Evolutionary conservation across 1,140 invertebrate species (phyloP), one percentile per base, ranked within the genome.

Genomic region (Diorhabda carinulata): DNA sequence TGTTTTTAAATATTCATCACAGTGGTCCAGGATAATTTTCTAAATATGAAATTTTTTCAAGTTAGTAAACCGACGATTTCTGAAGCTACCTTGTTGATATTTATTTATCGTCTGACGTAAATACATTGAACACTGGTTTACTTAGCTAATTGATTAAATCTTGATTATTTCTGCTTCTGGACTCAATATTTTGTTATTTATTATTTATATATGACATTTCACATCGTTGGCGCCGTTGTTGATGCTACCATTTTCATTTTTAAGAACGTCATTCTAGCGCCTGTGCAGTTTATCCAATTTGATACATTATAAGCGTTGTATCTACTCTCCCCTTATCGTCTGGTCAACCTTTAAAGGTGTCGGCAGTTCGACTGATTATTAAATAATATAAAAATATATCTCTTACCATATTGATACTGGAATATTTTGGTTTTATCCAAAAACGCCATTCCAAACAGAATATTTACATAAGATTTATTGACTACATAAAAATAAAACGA

Each of bases 181-280:
- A 41, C 42, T 61, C 40, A 41, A 61, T 8, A 43, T 40, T 61
- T 61, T 61, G 25, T 40, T 41, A 7, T 43, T 43, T 9, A 41
- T 61, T 61, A 65, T 65, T 57, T 65, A n/a, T 41, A 44, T 65
- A 42, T 65, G 64, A 65, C 64, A 56, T 65, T 57, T 65, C 64
- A 65, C 47, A 65, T 65, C 25, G 47, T 65, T 65, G 64, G 64
- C 64, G 64, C 64, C 64, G 64, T 57, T 65, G 64, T 65, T 65
- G 52, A 65, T 52, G 47, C 47, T 52, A 52, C 47, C 5, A 52
- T 52, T 4, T 4, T 52, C 47, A 6, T 8, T 52, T 52, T 52
- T 52, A 52, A 6, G 4, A 52, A 52, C n/a, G 47, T 52, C 47
- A 52, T n/a, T 6, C 47, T 52, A 52, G n/a, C 47, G 47, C 47